Conservation (phyloP, 2,888 invertebrate genomes). For the Dasysyrphus albostriatus region DNA sequence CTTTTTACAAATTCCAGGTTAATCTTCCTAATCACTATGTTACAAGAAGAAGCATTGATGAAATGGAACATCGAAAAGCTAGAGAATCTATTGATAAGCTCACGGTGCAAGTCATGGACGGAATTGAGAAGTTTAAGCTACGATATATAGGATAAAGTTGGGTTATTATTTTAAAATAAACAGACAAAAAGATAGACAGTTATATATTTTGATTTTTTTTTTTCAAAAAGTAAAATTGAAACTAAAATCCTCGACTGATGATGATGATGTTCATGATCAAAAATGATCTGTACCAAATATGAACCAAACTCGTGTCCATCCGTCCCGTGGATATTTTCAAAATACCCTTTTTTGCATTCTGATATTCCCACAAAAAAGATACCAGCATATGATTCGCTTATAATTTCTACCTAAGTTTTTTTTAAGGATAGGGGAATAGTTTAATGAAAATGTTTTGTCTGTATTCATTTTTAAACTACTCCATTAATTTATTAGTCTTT, state of each 20-base stretch:
- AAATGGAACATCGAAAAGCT: slow-evolving; percentile 77
- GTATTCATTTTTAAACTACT: background rate
- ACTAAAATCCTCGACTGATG: too few species aligned
- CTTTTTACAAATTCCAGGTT: slow-evolving; percentile 78
- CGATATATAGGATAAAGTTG: slow-evolving; percentile 79
- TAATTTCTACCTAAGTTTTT: too few species aligned
- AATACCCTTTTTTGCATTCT: too few species aligned
- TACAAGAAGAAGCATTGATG: slow-evolving; percentile 79
- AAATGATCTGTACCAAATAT: too few species aligned
- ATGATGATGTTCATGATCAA: too few species aligned
- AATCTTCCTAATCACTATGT: slow-evolving; percentile 83
- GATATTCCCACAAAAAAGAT: too few species aligned
- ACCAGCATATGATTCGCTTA: too few species aligned
- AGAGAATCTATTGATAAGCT: slow-evolving; percentile 81
- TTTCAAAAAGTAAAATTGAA: background rate
- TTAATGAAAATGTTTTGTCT: background rate
- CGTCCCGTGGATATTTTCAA: too few species aligned
- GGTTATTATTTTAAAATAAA: background rate
- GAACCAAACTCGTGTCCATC: too few species aligned
- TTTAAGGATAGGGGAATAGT: too few species aligned
- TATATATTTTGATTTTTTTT: background rate
- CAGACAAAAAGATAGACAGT: background rate
- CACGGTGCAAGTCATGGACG: slow-evolving; percentile 81
- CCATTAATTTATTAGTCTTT: slow-evolving; percentile 3
- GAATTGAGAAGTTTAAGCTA: slow-evolving; percentile 82